Percentiles rank a stretch among this genome's conserved stretches.
phyloP scores from a whole-genome alignment of 2,113 vertebrate genomes.

The Trochalopteron elliotii region DNA sequence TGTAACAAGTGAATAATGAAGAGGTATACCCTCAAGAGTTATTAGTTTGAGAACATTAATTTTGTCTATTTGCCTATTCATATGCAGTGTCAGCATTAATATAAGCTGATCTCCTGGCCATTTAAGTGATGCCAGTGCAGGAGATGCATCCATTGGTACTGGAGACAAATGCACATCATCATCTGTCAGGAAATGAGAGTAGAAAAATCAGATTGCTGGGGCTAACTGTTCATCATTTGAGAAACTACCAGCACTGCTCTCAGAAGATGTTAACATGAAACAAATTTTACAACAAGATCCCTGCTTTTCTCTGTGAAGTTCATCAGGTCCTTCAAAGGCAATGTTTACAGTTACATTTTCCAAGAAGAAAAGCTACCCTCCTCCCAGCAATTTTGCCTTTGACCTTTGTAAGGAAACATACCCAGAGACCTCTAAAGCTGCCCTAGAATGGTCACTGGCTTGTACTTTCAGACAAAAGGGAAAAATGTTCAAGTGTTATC shows the following conservation, averaged over 20 bases:
- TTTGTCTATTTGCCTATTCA: constrained; percentile 9
- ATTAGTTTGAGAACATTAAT: not conserved
- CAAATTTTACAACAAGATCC: not conserved
- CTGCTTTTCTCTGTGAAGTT: not conserved
- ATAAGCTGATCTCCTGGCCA: not conserved
- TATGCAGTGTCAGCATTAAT: not conserved
- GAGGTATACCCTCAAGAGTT: not conserved
- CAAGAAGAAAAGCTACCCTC: not conserved
- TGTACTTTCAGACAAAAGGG: not conserved
- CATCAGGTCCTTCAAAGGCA: not conserved
- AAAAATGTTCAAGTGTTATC: not conserved
- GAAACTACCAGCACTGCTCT: not conserved
- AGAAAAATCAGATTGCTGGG: not conserved
- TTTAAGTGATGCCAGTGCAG: not conserved
- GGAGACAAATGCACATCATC: not conserved
- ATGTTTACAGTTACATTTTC: not conserved
- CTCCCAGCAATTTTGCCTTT: not conserved
- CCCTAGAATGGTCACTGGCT: not conserved
- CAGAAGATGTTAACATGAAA: not conserved
- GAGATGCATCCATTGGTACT: not conserved
- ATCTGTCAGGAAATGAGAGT: not conserved
- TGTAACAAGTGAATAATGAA: not conserved
- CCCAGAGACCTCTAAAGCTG: not conserved
- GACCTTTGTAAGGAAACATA: not conserved
- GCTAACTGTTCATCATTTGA: not conserved